Percentiles rank a stretch among this genome's conserved stretches.
phyloP scores from a whole-genome alignment of 2,113 vertebrate genomes.

The Crypturellus undulatus region DNA sequence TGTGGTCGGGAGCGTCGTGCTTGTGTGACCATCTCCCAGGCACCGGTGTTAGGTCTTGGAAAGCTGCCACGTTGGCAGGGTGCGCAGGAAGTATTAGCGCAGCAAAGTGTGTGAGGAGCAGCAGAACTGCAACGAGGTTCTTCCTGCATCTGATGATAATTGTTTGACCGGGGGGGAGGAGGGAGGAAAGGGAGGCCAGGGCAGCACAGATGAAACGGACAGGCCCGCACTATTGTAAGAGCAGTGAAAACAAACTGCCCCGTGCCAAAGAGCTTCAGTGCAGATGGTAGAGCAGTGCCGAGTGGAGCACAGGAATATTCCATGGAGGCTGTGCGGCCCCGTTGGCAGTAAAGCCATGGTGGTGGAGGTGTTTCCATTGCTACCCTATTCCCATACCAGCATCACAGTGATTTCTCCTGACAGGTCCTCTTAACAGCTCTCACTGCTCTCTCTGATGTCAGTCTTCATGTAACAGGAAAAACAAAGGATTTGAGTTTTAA shows the following conservation, averaged over 20 bases:
- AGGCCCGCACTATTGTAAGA: neutral
- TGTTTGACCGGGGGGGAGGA: neutral
- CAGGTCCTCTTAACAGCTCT: neutral
- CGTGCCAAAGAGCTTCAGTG: neutral
- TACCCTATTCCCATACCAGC: neutral
- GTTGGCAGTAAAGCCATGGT: neutral
- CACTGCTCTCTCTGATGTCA: conserved; percentile 27
- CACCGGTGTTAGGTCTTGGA: conserved; percentile 17
- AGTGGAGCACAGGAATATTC: neutral
- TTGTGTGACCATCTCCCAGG: conserved; percentile 39
- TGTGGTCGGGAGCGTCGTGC: conserved; percentile 30
- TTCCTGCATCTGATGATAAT: conserved; percentile 65
- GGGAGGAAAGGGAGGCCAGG: conserved; percentile 26
- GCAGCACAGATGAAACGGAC: neutral
- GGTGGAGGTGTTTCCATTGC: neutral
- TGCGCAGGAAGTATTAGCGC: conserved; percentile 53
- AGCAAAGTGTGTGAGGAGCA: conserved; percentile 68
- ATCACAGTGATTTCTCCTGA: neutral
- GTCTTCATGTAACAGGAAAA: neutral
- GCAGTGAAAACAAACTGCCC: conserved; percentile 21
- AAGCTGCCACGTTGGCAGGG: conserved; percentile 34
- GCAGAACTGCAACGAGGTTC: conserved; percentile 62
- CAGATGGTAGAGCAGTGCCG: neutral
- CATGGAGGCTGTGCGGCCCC: accelerated
- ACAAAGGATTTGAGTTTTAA: conserved; percentile 30